phyloP scores from a whole-genome alignment of 2,797 vertebrate species.

The Hypotaenidia philippensis region DNA sequence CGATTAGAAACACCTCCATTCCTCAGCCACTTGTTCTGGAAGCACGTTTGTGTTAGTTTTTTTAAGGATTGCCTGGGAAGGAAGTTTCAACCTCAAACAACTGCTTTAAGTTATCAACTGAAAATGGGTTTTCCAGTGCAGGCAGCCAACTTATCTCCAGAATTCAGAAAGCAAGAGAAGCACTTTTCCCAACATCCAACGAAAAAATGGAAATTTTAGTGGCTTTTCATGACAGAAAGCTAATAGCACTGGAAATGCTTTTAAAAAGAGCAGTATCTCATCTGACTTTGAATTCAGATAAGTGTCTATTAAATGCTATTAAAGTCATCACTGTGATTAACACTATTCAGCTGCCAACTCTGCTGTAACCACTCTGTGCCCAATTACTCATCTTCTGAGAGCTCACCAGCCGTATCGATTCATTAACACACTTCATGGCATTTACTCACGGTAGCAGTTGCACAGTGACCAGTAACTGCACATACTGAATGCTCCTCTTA shows the following conservation, averaged over 20 bases:
- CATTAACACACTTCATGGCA: not conserved
- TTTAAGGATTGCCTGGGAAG: not conserved
- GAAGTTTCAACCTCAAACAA: not conserved
- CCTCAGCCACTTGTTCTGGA: not conserved
- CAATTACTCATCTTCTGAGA: conserved; percentile 37
- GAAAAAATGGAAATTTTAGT: not conserved
- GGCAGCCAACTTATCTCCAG: not conserved
- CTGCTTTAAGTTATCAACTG: not conserved
- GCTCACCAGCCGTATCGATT: not conserved
- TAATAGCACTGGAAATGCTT: conserved; percentile 45
- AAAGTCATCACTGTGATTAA: conserved; percentile 63
- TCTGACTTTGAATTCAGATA: conserved; percentile 36
- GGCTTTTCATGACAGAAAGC: conserved; percentile 6
- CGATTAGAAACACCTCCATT: not conserved
- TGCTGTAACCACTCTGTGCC: not conserved
- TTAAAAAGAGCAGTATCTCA: not conserved
- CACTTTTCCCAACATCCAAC: not conserved
- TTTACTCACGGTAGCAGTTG: not conserved
- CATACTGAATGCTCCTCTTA: not conserved
- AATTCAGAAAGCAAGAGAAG: not conserved
- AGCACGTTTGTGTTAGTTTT: not conserved
- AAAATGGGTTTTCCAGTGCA: not conserved
- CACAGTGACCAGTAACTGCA: not conserved
- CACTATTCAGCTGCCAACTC: conserved; percentile 45
- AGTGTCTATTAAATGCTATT: conserved; percentile 64